Percentiles rank a stretch among this genome's conserved stretches.
Conservation (phyloP, 1,140 invertebrate species). For the Brachionus plicatilis region DNA sequence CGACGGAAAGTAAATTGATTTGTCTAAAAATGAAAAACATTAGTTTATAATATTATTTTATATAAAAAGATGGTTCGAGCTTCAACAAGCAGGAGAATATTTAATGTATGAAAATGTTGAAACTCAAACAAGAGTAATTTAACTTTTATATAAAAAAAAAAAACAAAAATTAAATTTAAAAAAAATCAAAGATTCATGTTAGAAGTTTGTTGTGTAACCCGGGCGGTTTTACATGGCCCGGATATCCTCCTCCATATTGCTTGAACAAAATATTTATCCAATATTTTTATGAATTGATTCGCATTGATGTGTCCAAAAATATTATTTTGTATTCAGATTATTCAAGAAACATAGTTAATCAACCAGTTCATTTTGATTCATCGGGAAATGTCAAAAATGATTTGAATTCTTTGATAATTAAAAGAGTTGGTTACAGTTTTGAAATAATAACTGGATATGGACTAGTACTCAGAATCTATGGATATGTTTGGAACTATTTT, state of each 20-base stretch:
- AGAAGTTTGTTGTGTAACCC: not conserved
- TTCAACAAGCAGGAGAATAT: not conserved
- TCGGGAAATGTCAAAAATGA: not conserved
- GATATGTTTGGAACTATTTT: not conserved
- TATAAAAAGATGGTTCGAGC: not conserved
- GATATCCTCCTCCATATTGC: not conserved
- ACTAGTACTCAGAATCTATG: not conserved
- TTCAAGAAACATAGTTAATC: not conserved
- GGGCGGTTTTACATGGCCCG: not conserved
- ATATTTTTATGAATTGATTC: not conserved
- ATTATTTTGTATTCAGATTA: not conserved
- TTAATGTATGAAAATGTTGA: conserved; percentile 25
- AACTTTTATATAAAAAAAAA: not conserved
- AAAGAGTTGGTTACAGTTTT: not conserved
- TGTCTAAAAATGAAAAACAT: not conserved
- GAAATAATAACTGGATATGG: not conserved
- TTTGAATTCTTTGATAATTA: not conserved
- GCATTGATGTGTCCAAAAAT: not conserved
- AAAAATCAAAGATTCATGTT: not conserved
- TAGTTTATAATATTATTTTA: not conserved
- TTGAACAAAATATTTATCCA: not conserved
- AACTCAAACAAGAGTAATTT: conserved; percentile 8
- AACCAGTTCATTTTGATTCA: not conserved
- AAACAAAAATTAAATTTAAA: not conserved
- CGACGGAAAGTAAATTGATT: not conserved